Conservation (phyloP, 2,797 vertebrate genomes). For the Glossophaga mutica region DNA sequence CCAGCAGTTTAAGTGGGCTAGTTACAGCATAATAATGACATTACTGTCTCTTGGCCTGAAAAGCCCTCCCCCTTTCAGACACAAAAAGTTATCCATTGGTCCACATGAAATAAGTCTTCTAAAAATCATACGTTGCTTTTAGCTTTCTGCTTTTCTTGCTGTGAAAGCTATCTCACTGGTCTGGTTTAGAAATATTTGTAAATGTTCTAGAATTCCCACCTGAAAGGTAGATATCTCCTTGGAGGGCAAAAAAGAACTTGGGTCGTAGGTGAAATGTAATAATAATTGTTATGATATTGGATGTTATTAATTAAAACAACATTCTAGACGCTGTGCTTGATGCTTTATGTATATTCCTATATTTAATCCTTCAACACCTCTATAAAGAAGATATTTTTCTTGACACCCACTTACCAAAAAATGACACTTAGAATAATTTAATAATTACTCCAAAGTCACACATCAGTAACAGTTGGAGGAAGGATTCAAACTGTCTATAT, state of each 20-base stretch:
- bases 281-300: not conserved
- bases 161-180: not conserved
- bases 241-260: not conserved
- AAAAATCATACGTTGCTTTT: constrained; percentile 43
- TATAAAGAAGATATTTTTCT: not conserved
- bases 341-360: not conserved
- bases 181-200: not conserved
- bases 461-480: not conserved
- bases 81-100: constrained; percentile 72
- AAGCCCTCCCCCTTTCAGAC: constrained; percentile 61
- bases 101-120: constrained; percentile 58
- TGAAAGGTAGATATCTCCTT: not conserved
- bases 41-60: constrained; percentile 76
- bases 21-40: constrained; percentile 82
- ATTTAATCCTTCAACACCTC: not conserved
- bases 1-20: constrained; percentile 84
- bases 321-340: not conserved
- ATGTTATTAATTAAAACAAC: not conserved
- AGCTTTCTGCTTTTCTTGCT: constrained; percentile 38
- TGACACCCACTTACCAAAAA: not conserved
- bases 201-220: not conserved
- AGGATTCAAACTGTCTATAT: not conserved
- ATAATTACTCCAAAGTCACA: not conserved
- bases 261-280: not conserved
- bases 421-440: not conserved